Evolutionary conservation across 2,113 vertebrate species (phyloP).

Genomic region (Casuarius casuarius): DNA sequence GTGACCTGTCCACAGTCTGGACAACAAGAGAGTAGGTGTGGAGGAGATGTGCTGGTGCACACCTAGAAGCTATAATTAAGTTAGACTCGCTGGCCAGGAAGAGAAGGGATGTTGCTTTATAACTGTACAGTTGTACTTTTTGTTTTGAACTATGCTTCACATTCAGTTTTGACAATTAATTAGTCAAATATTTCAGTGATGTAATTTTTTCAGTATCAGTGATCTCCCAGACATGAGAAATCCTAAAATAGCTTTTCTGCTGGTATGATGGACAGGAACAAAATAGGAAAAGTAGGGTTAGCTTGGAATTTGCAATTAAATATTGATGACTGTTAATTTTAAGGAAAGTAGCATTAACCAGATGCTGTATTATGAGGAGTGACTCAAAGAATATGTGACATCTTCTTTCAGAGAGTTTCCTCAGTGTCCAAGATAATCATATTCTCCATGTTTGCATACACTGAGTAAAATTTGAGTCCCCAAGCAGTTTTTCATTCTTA

Average conservation of each 20-base stretch:
- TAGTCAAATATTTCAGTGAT: slow-evolving; percentile 4
- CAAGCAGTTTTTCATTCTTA: neutral
- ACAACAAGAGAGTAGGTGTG: neutral
- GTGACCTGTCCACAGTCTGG: neutral
- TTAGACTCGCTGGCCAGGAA: neutral
- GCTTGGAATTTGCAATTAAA: slow-evolving; percentile 28
- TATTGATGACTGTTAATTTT: neutral
- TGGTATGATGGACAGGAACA: neutral
- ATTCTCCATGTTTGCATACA: neutral
- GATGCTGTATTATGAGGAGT: neutral
- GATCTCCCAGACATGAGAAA: neutral
- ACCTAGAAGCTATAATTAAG: neutral
- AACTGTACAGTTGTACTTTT: neutral
- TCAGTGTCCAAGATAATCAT: neutral
- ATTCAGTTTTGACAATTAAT: neutral
- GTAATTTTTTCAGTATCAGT: neutral
- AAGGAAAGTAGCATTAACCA: neutral
- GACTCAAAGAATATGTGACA: neutral
- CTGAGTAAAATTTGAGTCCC: neutral
- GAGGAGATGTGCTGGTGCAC: neutral
- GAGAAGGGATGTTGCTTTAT: neutral
- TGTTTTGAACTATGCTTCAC: neutral
- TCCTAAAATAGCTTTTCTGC: neutral
- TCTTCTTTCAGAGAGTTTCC: neutral
- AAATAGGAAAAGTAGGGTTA: neutral